Percentiles rank a stretch among this genome's conserved stretches.
Conservation (phyloP, 2,113 vertebrate species). For the Phrynosoma platyrhinos region DNA sequence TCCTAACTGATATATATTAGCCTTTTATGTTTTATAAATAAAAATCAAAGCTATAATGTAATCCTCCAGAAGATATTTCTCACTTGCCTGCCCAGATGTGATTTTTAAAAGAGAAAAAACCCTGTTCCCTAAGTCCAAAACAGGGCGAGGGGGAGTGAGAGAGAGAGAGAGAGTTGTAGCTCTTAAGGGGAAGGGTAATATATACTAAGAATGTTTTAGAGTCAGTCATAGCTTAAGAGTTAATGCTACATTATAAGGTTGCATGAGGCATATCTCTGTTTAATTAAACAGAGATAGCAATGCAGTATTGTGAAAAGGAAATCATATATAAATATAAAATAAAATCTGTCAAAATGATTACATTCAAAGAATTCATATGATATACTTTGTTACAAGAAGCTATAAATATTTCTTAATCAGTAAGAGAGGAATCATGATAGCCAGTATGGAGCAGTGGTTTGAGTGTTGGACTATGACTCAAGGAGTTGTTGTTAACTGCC, state of each 20-base stretch:
- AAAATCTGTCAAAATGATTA: not conserved
- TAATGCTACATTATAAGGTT: constrained; percentile 42
- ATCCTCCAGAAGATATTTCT: constrained; percentile 81
- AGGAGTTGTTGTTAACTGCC: no score
- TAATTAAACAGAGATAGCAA: constrained; percentile 41
- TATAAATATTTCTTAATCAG: not conserved
- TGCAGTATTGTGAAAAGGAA: not conserved
- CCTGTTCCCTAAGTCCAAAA: constrained; percentile 47
- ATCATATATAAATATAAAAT: not conserved
- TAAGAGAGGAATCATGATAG: not conserved
- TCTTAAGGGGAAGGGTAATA: constrained; percentile 30
- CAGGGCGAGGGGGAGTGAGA: not conserved
- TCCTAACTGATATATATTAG: constrained; percentile 87
- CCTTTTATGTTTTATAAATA: constrained; percentile 87
- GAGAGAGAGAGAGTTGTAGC: constrained; percentile 31
- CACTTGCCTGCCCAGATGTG: constrained; percentile 74
- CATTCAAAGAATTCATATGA: constrained; percentile 19
- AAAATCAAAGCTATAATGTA: constrained; percentile 83
- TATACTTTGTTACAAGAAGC: not conserved
- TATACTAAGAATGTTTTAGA: not conserved
- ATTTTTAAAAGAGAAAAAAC: constrained; percentile 73
- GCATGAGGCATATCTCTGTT: constrained; percentile 26
- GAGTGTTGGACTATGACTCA: no score
- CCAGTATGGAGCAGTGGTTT: no score
- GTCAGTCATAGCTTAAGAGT: constrained; percentile 51